These are phyloP conservation scores for Perca flavescens DNA, from an alignment of 2,113 vertebrate species.

Conservation along the genomic window DNA sequence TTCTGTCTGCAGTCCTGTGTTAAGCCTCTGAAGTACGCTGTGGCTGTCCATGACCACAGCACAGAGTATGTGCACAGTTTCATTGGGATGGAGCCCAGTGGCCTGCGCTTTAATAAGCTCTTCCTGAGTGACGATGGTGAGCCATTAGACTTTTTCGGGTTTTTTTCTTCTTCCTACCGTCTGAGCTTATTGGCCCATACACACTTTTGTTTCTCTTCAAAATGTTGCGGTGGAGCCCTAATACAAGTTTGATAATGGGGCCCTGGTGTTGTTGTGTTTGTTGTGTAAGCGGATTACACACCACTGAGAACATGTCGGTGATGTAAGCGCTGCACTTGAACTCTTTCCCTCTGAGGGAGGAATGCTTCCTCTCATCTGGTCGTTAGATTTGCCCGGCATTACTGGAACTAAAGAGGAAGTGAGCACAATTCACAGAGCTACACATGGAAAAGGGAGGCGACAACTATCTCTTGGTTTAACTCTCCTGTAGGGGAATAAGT, in stretches of 20 bases:
- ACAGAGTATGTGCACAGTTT: slow-evolving; percentile 96
- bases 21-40: slow-evolving; percentile 96
- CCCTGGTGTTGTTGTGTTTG: not conserved
- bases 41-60: slow-evolving; percentile 94
- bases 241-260: not conserved
- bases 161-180: not conserved
- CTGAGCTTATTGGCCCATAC: not conserved
- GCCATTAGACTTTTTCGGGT: slow-evolving; percentile 29
- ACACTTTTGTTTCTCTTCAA: not conserved
- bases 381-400: not conserved
- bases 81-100: slow-evolving; percentile 98
- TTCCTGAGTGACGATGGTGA: slow-evolving; percentile 98
- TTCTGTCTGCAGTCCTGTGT: slow-evolving; percentile 99
- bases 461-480: not conserved
- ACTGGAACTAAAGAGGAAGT: not conserved
- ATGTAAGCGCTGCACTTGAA: slow-evolving; percentile 5
- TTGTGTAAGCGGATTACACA: slow-evolving; percentile 43
- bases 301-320: slow-evolving; percentile 9
- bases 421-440: not conserved
- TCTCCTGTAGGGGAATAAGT: not conserved
- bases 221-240: too few relatives aligned
- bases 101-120: slow-evolving; percentile 96
- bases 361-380: not conserved
- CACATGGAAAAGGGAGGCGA: not conserved
- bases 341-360: not conserved